A percentile compares a stretch with the other conserved stretches of the same genome.
Evolutionary conservation across 2,113 vertebrate species (phyloP).

Genomic region (cat (Felis catus)): DNA sequence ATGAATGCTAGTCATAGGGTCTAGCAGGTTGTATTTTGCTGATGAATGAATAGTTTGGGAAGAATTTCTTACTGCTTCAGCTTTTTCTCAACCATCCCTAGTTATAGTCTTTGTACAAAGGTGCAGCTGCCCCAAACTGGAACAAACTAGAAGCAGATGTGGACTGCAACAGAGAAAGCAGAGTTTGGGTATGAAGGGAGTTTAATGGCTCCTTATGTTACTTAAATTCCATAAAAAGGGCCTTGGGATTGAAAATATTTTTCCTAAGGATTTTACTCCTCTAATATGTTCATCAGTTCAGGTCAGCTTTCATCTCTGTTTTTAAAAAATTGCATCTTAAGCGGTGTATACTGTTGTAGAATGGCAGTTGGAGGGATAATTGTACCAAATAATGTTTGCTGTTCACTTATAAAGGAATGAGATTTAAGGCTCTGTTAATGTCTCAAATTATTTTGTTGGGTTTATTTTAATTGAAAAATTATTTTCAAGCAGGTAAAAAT

Average conservation of each 20-base stretch:
- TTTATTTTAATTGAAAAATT: slow-evolving; percentile 23
- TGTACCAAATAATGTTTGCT: slow-evolving; percentile 4
- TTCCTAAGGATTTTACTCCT: not conserved
- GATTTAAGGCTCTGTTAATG: not conserved
- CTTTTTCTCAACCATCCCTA: not conserved
- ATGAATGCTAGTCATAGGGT: not conserved
- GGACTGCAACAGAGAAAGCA: not conserved
- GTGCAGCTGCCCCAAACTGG: not conserved
- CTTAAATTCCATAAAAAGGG: not conserved
- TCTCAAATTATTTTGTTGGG: not conserved
- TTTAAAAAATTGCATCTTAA: not conserved
- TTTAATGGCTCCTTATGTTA: not conserved
- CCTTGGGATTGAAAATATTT: not conserved
- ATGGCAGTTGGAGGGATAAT: not conserved
- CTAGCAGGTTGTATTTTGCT: not conserved
- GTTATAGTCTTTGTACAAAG: not conserved
- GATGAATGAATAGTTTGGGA: not conserved
- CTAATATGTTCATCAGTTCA: not conserved
- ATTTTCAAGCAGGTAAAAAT: not conserved
- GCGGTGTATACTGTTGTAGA: not conserved
- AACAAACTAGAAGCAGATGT: not conserved
- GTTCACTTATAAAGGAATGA: not conserved
- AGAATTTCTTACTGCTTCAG: not conserved
- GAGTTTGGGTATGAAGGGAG: not conserved
- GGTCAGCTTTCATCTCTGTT: not conserved